Base-by-base conservation (phyloP, 2,888 invertebrate species). In the Nymphalis polychloros region DNA sequence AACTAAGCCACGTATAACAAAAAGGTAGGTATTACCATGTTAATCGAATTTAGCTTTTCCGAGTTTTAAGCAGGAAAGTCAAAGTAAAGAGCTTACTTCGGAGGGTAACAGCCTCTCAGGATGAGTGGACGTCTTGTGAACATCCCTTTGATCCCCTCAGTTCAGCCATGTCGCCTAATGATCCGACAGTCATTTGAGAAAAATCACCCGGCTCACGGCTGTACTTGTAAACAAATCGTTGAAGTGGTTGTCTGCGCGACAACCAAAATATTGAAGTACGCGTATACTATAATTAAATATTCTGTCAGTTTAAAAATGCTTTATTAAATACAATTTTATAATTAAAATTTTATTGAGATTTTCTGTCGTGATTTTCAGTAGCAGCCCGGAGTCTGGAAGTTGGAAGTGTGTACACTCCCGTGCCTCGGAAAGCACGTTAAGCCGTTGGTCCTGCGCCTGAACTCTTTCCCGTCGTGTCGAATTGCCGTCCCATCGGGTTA, bases 121-220 rank as follows among this genome's bases (percentile, higher is more conserved):
- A 70, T 73, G 75, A 87, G 87, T 84, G 86, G 83, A 79, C 85
- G 85, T 84, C 81, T 81, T 80, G 76, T 81, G 84, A 87, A 84
- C 84, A 85, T 86, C 85, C 78, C 89, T 90, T 90, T 90, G 90
- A 90, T 88, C 82, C 78, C 50, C 82, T 83, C 84, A 82, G 84
- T 81, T 78, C 76, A 76, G 77, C 79, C 82, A 81, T 81, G 79
- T 76, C 78, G 80, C 76, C 81, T 87, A 87, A 87, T 86, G 83
- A 88, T 84, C 82, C 81, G 78, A 67, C 73, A 71, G 70, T 70
- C 73, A 67, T 68, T 72, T 75, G 47, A 69, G 60, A 69, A 72
- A 71, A 68, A 66, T 72, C 66, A 62, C 46, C 23, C 50, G 47
- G 47, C 55, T 47, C 46, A 19, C 50, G 47, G 47, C 55, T 47